A percentile compares a stretch with the other conserved stretches of the same genome.
phyloP scores from a whole-genome alignment of 2,797 vertebrate genomes.

The Apogon hyalosoma region DNA sequence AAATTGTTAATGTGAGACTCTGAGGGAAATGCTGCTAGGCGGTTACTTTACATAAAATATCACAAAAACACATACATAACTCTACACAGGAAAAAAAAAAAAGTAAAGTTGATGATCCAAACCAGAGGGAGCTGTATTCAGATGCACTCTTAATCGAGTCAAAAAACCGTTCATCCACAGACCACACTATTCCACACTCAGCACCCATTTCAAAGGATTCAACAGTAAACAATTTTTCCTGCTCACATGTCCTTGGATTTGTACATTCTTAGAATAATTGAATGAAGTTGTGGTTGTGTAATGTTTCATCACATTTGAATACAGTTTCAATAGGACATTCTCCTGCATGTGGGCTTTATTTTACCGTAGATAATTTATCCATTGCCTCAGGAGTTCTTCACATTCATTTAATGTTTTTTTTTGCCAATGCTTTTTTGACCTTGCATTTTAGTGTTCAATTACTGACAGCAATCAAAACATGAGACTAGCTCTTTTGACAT shows the following conservation, averaged over 20 bases:
- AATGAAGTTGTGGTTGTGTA: conserved; percentile 60
- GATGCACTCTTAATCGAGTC: conserved; percentile 53
- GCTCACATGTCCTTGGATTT: conserved; percentile 71
- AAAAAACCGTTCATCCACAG: conserved; percentile 51
- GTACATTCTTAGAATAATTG: conserved; percentile 57
- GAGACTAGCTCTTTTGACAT: conserved; percentile 27
- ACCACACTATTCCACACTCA: conserved; percentile 39
- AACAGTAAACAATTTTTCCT: conserved; percentile 65
- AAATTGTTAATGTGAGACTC: neutral
- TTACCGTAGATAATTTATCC: conserved; percentile 58
- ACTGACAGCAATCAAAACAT: conserved; percentile 49
- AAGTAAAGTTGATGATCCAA: conserved; percentile 45
- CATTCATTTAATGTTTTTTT: conserved; percentile 60
- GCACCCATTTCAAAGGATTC: conserved; percentile 60
- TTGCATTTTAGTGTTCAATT: conserved; percentile 60
- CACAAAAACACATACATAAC: neutral
- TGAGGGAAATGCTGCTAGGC: neutral
- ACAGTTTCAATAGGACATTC: conserved; percentile 59
- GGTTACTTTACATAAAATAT: neutral
- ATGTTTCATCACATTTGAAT: conserved; percentile 66
- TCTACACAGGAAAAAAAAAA: neutral
- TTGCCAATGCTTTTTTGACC: conserved; percentile 50
- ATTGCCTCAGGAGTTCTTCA: conserved; percentile 42
- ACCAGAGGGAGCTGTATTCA: conserved; percentile 35
- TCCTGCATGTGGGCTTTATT: conserved; percentile 33